Base-by-base conservation (phyloP, 1,140 invertebrate species). In the Dermatophagoides farinae region DNA sequence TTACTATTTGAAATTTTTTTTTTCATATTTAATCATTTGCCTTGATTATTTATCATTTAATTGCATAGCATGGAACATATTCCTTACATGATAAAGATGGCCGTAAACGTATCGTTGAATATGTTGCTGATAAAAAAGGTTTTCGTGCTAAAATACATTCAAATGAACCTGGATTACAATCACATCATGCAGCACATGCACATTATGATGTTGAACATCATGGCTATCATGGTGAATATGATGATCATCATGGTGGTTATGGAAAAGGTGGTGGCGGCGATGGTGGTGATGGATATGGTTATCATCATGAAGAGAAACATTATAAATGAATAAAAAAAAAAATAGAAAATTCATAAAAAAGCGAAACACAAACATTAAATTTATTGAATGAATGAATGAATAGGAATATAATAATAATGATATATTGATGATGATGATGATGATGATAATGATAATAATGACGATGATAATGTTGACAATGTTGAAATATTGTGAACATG, bases 51-150 rank as follows among this genome's bases (percentile, higher is more conserved):
- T 5, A 50, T 50, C 12, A 50, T 25, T 25, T 16, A n/a, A 12
- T 50, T 23, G n/a, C n/a, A 25, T 37, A 64, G 63, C 51, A 62
- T 8, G 65, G 65, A 18, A 53, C 64, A 14, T 66, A 66, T 51
- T 44, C 57, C 20, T 41, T 66, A 20, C 49, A 62, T 43, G 62
- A 64, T 44, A 57, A 46, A 41, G 65, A 66, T 47, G 65, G 65
- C 1, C n/a, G 65, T 18, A 39, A 50, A 4, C 57, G 65, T 52
- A 54, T 55, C 25, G 65, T 66, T 0, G 60, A 65, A 16, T 66
- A 66, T 52, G 64, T 64, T 25, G 63, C 63, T 37, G 63, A 63
- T 25, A 49, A 52, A 16, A 37, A 57, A 16, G 63, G 63, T 41
- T 64, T 64, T 40, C 46, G 54, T 22, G 63, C 63, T 11, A 64